A percentile compares a stretch with the other conserved stretches of the same genome.
Evolutionary conservation across 2,888 invertebrate genomes (phyloP).

Genomic region (Mellilla xanthometata): DNA sequence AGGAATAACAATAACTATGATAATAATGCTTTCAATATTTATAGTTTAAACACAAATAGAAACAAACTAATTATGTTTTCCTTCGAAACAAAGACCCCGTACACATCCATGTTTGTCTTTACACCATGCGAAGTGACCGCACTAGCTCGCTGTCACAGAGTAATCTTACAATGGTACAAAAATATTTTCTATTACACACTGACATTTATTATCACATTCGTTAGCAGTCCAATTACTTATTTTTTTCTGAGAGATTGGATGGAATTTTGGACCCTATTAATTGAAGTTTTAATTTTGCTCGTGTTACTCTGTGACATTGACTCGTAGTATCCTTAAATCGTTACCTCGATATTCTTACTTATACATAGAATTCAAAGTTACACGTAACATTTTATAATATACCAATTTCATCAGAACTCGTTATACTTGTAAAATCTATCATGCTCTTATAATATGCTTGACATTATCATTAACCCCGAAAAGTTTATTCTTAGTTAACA

Average conservation of each 20-base stretch:
- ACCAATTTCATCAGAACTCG: slow-evolving; percentile 61
- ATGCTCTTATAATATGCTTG: slow-evolving; percentile 62
- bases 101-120: slow-evolving; percentile 72
- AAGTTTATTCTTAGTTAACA: slow-evolving; percentile 45
- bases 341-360: slow-evolving; percentile 56
- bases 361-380: slow-evolving; percentile 66
- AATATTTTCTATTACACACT: slow-evolving; percentile 61
- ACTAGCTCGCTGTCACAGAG: slow-evolving; percentile 63
- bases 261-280: slow-evolving; percentile 79
- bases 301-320: slow-evolving; percentile 69
- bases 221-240: slow-evolving; percentile 68
- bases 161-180: slow-evolving; percentile 61
- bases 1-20: slow-evolving; percentile 38
- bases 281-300: slow-evolving; percentile 56
- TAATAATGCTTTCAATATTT: slow-evolving; percentile 23
- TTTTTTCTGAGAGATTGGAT: slow-evolving; percentile 69
- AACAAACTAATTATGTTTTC: slow-evolving; percentile 76
- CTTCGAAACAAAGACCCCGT: slow-evolving; percentile 79
- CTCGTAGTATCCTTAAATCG: slow-evolving; percentile 48
- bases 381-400: slow-evolving; percentile 61
- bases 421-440: slow-evolving; percentile 61
- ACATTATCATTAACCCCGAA: slow-evolving; percentile 59
- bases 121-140: slow-evolving; percentile 52
- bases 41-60: slow-evolving; percentile 34
- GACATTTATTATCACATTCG: slow-evolving; percentile 60